Evolutionary conservation across 2,797 vertebrate genomes (phyloP).

Genomic region (Cyclura pinguis): DNA sequence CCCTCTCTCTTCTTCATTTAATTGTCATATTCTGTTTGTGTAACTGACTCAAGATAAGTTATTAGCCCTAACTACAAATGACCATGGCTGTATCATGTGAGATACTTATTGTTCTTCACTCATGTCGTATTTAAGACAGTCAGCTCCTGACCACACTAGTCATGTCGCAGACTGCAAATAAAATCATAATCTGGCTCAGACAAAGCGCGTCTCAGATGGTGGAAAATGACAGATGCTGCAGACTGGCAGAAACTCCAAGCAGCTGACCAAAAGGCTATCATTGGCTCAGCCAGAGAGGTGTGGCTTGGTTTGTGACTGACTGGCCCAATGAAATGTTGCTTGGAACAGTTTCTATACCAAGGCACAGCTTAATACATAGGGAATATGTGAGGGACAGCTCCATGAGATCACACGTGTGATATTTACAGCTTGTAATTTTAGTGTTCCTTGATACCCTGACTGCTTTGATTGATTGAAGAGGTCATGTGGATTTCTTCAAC

Average conservation of each 20-base stretch:
- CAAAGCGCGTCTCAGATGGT: slow-evolving; percentile 11
- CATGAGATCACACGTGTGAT: slow-evolving; percentile 56
- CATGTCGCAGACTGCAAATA: slow-evolving; percentile 49
- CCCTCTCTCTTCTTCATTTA: slow-evolving; percentile 50
- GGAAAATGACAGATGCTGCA: slow-evolving; percentile 35
- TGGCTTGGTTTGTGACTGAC: neutral
- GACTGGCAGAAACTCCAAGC: neutral
- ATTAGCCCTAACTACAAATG: slow-evolving; percentile 49
- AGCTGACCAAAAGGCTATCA: neutral
- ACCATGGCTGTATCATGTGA: slow-evolving; percentile 33
- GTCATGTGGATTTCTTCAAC: slow-evolving; percentile 36
- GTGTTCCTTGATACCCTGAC: slow-evolving; percentile 26
- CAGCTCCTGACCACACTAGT: slow-evolving; percentile 46
- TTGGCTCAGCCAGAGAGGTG: neutral
- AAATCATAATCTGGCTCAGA: slow-evolving; percentile 59
- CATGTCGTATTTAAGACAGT: slow-evolving; percentile 47
- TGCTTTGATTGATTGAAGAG: slow-evolving; percentile 49
- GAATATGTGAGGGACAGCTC: slow-evolving; percentile 36
- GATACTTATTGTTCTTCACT: slow-evolving; percentile 42
- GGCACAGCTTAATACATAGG: slow-evolving; percentile 20
- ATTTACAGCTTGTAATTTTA: slow-evolving; percentile 48
- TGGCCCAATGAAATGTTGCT: neutral
- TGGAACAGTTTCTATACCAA: slow-evolving; percentile 12
- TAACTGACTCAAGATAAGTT: slow-evolving; percentile 38
- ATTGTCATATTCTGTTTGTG: slow-evolving; percentile 33